phyloP scores from a whole-genome alignment of 2,113 vertebrate species.

The Oryzias javanicus region DNA sequence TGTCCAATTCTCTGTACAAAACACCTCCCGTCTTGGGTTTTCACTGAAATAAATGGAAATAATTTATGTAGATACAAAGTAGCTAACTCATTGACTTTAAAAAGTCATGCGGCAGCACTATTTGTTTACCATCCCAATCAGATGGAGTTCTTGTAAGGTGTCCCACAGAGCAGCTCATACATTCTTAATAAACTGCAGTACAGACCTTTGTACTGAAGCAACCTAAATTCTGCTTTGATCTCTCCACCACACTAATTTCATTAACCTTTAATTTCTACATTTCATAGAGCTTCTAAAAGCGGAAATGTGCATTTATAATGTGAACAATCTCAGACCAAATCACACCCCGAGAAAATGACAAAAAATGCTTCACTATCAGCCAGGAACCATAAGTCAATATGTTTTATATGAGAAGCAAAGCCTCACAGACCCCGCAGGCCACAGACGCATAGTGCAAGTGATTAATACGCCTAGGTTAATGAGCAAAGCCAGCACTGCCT shows the following conservation, averaged over 20 bases:
- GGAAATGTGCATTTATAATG: slow-evolving; percentile 14
- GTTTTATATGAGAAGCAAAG: slow-evolving; percentile 63
- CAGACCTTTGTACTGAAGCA: slow-evolving; percentile 74
- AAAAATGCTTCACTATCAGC: slow-evolving; percentile 50
- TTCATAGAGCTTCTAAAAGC: slow-evolving; percentile 54
- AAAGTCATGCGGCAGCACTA: slow-evolving; percentile 74
- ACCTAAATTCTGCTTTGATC: slow-evolving; percentile 75
- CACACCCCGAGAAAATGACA: slow-evolving; percentile 14
- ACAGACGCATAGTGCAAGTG: slow-evolving; percentile 54
- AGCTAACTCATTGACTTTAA: slow-evolving; percentile 70
- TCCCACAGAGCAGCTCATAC: slow-evolving; percentile 70
- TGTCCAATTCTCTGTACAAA: too few relatives aligned
- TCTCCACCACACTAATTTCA: slow-evolving; percentile 57
- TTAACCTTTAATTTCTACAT: slow-evolving; percentile 73
- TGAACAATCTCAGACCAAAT: slow-evolving; percentile 15
- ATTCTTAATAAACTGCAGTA: slow-evolving; percentile 82
- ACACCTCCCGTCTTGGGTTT: too few relatives aligned
- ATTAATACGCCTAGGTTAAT: slow-evolving; percentile 75
- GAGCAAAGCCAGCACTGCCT: slow-evolving; percentile 60
- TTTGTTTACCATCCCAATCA: slow-evolving; percentile 65
- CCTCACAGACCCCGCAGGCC: slow-evolving; percentile 48
- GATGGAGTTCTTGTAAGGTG: slow-evolving; percentile 61
- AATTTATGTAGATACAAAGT: slow-evolving; percentile 59
- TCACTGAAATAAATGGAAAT: slow-evolving; percentile 12
- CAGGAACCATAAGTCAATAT: slow-evolving; percentile 67